Evolutionary conservation across 2,888 invertebrate genomes (phyloP).

Genomic region (Diabrotica balteata): DNA sequence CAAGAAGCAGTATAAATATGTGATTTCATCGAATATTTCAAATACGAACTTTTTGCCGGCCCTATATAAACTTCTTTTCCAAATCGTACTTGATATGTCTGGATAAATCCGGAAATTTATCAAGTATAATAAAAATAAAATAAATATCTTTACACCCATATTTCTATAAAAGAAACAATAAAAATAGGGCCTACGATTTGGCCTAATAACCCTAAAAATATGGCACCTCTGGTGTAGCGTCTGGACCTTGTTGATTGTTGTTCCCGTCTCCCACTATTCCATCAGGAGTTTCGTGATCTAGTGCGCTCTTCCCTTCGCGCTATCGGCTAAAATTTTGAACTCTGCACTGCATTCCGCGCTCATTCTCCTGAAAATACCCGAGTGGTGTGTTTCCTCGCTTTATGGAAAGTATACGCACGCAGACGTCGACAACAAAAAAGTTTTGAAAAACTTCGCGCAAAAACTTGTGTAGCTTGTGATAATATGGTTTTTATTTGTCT

Average conservation of each 20-base stretch:
- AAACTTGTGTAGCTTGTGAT: neutral
- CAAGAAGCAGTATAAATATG: too few relatives aligned
- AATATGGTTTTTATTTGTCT: neutral
- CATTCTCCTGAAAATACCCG: slow-evolving; percentile 36
- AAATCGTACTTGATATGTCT: too few relatives aligned
- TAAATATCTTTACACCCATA: too few relatives aligned
- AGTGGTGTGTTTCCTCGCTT: slow-evolving; percentile 12
- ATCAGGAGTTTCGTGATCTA: neutral
- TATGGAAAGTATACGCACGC: too few relatives aligned
- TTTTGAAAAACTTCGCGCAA: neutral
- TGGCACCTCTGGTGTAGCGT: neutral
- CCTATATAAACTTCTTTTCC: too few relatives aligned
- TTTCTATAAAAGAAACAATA: too few relatives aligned
- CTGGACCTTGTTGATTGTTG: slow-evolving; percentile 13
- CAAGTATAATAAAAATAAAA: too few relatives aligned
- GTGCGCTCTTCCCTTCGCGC: slow-evolving; percentile 20
- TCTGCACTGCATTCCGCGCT: slow-evolving; percentile 31
- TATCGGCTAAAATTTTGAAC: slow-evolving; percentile 39
- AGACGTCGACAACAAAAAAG: too few relatives aligned
- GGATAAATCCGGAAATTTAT: too few relatives aligned
- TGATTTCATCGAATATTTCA: too few relatives aligned
- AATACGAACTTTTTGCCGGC: too few relatives aligned
- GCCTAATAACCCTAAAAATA: slow-evolving; percentile 3
- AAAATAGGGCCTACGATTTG: too few relatives aligned
- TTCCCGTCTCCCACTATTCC: neutral